Evolutionary conservation across 92 coral and sea anemone genomes (phyloP), one percentile per base, ranked within the genome.

Genomic region (Phenganax marumi): DNA sequence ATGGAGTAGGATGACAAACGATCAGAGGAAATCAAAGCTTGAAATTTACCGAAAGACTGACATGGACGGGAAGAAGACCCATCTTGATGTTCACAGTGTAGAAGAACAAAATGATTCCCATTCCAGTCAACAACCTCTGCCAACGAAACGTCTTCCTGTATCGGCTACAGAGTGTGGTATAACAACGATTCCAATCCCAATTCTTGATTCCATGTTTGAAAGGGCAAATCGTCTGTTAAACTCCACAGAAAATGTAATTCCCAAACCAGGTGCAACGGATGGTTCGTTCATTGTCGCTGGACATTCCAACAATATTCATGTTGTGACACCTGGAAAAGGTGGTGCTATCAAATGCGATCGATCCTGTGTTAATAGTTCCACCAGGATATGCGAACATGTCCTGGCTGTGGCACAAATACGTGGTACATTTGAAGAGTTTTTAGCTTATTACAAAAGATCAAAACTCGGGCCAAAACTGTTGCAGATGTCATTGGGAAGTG

Each of bases 211-310:
- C 9, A 63, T 88, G 77, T 84, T 84, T 51, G 65, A 84, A 13
- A 82, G 82, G 22, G 84, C 90, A 50, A 68, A 52, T 16, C 66
- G 68, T n/a, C 74, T 87, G 8, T 3, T 78, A 14, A 8, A 83
- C 3, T 25, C 80, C 3, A 84, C 68, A 10, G 84, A 76, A 21
- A 55, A 23, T 43, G 81, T 87, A 43, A 58, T 87, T 21, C 78
- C 79, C 3, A 87, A 83, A 54, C 82, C 85, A 49, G 90, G 88
- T 19, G 88, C 90, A 8, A 26, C 84, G 10, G 85, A 87, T 64
- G 88, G 88, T 0, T 87, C 84, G n/a, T 88, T 73, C 25, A 85
- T 76, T 12, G 91, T 85, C 8, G 89, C 91, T 43, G 89, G 89
- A 43, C 70, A 49, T 19, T 75, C 60, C 10, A 85, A 88, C 58